Evolutionary conservation across 1,140 invertebrate species (phyloP).

Genomic region (Diorhabda sublineata): DNA sequence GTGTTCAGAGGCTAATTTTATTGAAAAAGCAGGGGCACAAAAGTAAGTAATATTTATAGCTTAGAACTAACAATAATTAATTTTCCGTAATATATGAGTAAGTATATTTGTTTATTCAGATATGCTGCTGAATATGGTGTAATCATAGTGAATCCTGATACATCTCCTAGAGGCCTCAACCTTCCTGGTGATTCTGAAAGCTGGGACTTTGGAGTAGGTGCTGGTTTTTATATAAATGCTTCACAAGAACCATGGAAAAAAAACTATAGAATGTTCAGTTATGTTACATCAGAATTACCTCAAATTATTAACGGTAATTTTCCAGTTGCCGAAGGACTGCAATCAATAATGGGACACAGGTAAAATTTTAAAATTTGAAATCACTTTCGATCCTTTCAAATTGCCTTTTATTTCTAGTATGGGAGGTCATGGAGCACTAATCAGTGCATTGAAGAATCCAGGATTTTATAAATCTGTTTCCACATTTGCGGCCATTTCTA

Average conservation of each 20-base stretch:
- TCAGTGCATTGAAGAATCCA: slow-evolving; percentile 89
- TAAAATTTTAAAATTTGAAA: slow-evolving; percentile 39
- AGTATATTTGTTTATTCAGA: slow-evolving; percentile 37
- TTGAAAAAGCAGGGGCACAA: slow-evolving; percentile 92
- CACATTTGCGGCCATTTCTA: slow-evolving; percentile 95
- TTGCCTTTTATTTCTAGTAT: slow-evolving; percentile 62
- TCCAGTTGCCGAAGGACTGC: slow-evolving; percentile 55
- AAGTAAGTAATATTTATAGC: slow-evolving; percentile 55
- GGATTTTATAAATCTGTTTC: slow-evolving; percentile 85
- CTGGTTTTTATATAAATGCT: slow-evolving; percentile 96
- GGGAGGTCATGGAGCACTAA: slow-evolving; percentile 95
- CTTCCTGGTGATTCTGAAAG: slow-evolving; percentile 85
- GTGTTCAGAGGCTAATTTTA: slow-evolving; percentile 95
- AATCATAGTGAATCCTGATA: slow-evolving; percentile 90
- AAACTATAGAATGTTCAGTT: slow-evolving; percentile 96
- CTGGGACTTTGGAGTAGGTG: slow-evolving; percentile 93
- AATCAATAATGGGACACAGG: slow-evolving; percentile 86
- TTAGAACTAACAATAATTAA: too few relatives aligned
- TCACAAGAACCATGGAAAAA: slow-evolving; percentile 86
- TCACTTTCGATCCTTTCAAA: not conserved
- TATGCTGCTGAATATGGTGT: slow-evolving; percentile 76
- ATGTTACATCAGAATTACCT: slow-evolving; percentile 87
- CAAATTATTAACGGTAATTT: slow-evolving; percentile 74
- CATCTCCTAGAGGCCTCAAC: slow-evolving; percentile 86
- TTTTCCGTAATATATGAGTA: too few relatives aligned